Evolutionary conservation across 2,888 invertebrate species (phyloP).

Genomic region (Zhuqinia jingwanae): DNA sequence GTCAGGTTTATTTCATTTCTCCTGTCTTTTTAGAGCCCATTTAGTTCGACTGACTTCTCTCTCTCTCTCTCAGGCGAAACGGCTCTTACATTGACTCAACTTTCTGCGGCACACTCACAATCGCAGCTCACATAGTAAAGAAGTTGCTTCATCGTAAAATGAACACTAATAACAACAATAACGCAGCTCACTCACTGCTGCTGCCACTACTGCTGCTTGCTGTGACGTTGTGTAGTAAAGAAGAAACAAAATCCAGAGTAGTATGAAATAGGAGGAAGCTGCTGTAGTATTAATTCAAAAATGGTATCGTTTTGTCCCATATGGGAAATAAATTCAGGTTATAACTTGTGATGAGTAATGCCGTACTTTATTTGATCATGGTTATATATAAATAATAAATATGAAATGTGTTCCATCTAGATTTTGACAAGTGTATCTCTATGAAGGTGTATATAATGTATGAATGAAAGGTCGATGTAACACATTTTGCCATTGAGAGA

Average conservation of each 20-base stretch:
- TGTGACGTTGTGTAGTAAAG: background rate
- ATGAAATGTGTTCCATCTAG: background rate
- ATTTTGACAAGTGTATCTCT: background rate
- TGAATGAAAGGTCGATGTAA: background rate
- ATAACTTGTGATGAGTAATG: conserved; percentile 66
- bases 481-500: no score
- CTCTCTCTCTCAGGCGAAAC: conserved; percentile 12
- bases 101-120: background rate
- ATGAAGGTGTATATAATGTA: background rate
- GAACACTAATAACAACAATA: background rate
- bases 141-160: background rate
- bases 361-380: conserved; percentile 22
- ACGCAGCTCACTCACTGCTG: background rate
- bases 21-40: conserved; percentile 64
- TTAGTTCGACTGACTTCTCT: conserved; percentile 64
- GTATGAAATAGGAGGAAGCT: no score
- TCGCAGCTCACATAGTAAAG: background rate
- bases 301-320: conserved; percentile 66
- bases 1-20: conserved; percentile 68
- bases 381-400: background rate
- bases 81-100: background rate
- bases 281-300: conserved; percentile 48
- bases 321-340: conserved; percentile 68
- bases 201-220: background rate
- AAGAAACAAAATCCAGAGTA: background rate